Evolutionary conservation across 2,113 vertebrate genomes (phyloP).

Genomic region (Chloropsis cyanopogon): DNA sequence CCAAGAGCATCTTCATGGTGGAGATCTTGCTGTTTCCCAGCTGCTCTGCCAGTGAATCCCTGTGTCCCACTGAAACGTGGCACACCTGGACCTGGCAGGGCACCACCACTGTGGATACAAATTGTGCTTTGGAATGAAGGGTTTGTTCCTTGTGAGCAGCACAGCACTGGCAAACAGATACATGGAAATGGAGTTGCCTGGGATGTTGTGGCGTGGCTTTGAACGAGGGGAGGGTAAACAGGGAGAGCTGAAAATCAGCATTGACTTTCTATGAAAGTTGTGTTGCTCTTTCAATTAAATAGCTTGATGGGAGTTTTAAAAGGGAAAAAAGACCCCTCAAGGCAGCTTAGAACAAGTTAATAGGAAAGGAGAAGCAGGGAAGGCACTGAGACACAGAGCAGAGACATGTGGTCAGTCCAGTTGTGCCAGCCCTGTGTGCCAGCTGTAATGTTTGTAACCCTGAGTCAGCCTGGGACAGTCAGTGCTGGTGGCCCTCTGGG

Average conservation of each 20-base stretch:
- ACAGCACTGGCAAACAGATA: neutral
- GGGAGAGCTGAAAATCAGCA: neutral
- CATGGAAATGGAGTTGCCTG: accelerated
- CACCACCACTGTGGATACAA: too few species aligned
- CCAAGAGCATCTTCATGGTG: neutral
- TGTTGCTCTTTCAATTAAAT: neutral
- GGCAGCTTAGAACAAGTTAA: neutral
- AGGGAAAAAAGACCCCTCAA: neutral
- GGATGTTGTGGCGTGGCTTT: neutral
- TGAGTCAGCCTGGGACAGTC: neutral
- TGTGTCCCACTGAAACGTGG: neutral
- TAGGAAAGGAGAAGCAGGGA: neutral
- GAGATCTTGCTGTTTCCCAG: neutral
- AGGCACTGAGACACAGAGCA: neutral
- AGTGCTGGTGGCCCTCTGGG: neutral
- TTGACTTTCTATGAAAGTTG: neutral
- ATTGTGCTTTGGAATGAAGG: neutral
- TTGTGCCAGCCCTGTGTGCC: neutral
- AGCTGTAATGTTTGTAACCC: neutral
- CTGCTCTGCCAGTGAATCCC: neutral
- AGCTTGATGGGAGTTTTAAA: neutral
- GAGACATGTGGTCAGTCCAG: neutral
- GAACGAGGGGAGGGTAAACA: neutral
- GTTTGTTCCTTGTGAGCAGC: neutral
- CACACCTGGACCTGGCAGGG: too few species aligned